Conservation (phyloP, 2,113 vertebrate genomes). For the Plotosus lineatus region DNA sequence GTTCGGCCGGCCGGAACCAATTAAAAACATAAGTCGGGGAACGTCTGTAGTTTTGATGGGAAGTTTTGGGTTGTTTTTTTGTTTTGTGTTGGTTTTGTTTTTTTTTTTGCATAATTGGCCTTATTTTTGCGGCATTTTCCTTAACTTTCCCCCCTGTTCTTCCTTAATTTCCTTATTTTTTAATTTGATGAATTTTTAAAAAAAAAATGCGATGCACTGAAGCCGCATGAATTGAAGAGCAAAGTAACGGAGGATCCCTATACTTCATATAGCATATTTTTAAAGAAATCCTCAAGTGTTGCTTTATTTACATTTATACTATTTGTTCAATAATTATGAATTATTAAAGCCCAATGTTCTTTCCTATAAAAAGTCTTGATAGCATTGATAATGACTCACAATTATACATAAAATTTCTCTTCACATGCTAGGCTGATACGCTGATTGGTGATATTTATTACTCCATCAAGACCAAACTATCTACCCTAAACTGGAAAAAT, state of each 20-base stretch:
- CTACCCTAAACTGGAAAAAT: slow-evolving; percentile 63
- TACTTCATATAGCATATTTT: not conserved
- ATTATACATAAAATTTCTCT: not conserved
- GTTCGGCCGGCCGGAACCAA: too few species aligned
- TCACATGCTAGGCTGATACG: slow-evolving; percentile 63
- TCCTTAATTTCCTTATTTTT: too few species aligned
- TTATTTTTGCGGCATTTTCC: too few species aligned
- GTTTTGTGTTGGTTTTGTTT: too few species aligned
- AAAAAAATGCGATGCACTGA: too few species aligned
- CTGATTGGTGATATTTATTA: slow-evolving; percentile 65
- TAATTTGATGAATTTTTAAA: too few species aligned
- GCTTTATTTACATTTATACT: not conserved
- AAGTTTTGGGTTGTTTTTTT: too few species aligned
- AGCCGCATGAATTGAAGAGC: too few species aligned
- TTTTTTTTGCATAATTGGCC: too few species aligned
- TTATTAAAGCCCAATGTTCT: not conserved
- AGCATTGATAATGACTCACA: not conserved
- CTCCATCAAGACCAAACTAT: slow-evolving; percentile 65
- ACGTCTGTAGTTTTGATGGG: too few species aligned
- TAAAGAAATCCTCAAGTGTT: not conserved
- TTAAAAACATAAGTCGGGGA: too few species aligned
- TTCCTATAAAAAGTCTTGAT: not conserved
- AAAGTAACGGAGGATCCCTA: not conserved
- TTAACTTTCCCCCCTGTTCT: too few species aligned
- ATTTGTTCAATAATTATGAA: not conserved